A percentile compares a stretch with the other conserved stretches of the same genome.
Conservation (phyloP, 2,113 vertebrate species). For the Cichladusa arquata region DNA sequence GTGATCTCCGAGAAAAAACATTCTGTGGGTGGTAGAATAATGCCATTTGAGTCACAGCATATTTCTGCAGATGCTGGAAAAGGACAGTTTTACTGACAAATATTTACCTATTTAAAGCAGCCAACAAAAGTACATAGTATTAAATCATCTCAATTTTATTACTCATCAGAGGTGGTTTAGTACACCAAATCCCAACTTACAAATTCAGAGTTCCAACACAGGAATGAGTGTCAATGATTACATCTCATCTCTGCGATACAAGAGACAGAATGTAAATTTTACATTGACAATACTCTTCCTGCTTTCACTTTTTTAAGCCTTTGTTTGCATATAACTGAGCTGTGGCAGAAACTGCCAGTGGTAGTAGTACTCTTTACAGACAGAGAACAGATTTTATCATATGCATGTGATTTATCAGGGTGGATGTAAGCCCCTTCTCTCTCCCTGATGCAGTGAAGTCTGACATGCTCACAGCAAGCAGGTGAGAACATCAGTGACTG, state of each 20-base stretch:
- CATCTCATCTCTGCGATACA: not conserved
- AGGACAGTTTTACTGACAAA: slow-evolving; percentile 40
- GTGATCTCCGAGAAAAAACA: slow-evolving; percentile 58
- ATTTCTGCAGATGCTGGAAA: slow-evolving; percentile 50
- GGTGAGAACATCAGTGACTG: not conserved
- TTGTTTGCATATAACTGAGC: not conserved
- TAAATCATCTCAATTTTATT: slow-evolving; percentile 30
- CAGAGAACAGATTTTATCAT: not conserved
- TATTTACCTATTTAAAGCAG: slow-evolving; percentile 47
- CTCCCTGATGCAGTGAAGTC: not conserved
- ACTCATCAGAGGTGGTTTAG: not conserved
- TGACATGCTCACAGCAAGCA: not conserved
- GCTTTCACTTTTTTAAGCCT: not conserved
- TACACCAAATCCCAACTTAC: not conserved
- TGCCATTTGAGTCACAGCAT: slow-evolving; percentile 47
- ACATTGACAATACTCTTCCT: not conserved
- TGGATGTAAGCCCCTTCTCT: not conserved
- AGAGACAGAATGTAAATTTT: not conserved
- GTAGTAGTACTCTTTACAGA: not conserved
- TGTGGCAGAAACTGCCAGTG: not conserved
- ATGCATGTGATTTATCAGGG: not conserved
- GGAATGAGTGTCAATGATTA: not conserved
- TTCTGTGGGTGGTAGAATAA: slow-evolving; percentile 51
- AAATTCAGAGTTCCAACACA: not conserved
- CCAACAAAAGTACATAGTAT: not conserved